Base-by-base conservation (phyloP, 2,888 invertebrate genomes). In the Anoplius nigerrimus region DNA sequence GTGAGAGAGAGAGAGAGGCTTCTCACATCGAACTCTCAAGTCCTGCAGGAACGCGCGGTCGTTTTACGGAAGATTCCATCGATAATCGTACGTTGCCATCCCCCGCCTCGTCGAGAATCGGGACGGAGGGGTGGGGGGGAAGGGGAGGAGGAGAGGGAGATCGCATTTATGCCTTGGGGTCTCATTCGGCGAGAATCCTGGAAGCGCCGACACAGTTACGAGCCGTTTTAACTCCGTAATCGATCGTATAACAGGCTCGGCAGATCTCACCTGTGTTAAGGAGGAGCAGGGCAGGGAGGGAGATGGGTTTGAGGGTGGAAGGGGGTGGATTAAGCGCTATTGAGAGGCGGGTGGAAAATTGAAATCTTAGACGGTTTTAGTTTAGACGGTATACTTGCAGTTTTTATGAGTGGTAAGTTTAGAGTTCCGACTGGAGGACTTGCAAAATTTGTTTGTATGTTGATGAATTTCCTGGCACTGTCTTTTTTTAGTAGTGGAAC, bases 21-120 rank as follows among this genome's bases (percentile, higher is more conserved):
- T 13, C 15, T 2, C 3, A 2, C 46, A n/a, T 11, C 46, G 2
- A 6, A 1, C 48, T 13, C 48, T 2, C 48, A 6, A 15, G 5
- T 48, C 48, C 18, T 46, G n/a, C 48, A n/a, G 74, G 69, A 74
- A 69, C 74, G 63, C 51, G 6, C 34, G 46, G 24, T 67, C 74
- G 72, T 77, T n/a, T 75, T 71, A 74, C 72, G 73, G 74, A n/a
- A 80, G 78, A 81, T 82, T 82, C 79, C 81, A 75, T 78, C 82
- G 71, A 78, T 79, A 80, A 82, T 81, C 78, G 79, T 76, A 70
- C 71, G 74, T 48, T 48, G 48, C 48, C 48, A 18, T 48, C n/a
- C 48, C 45, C 48, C 16, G n/a, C n/a, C n/a, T n/a, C n/a, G n/a
- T n/a, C n/a, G n/a, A n/a, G n/a, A n/a, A n/a, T n/a, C n/a, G n/a